Evolutionary conservation across 2,888 invertebrate genomes (phyloP).

Genomic region (Himalopsyche tibetana): DNA sequence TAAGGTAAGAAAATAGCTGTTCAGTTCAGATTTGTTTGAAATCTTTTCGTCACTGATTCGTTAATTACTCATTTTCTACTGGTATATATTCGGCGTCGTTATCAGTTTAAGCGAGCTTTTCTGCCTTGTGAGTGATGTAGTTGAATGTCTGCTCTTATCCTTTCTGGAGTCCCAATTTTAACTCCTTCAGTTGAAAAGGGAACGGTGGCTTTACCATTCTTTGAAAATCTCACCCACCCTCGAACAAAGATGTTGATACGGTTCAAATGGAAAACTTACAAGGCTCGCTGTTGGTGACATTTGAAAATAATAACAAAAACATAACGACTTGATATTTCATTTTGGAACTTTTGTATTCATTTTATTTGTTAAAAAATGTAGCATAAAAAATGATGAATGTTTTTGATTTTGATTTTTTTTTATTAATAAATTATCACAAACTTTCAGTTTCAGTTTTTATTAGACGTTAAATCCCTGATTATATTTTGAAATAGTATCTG

Average conservation of each 20-base stretch:
- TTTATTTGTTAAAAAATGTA: no score
- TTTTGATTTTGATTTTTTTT: no score
- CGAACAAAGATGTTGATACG: conserved; percentile 56
- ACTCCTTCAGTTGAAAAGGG: conserved; percentile 38
- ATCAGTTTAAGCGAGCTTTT: no score
- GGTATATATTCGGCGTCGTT: neutral
- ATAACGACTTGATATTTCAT: no score
- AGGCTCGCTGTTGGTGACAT: conserved; percentile 47
- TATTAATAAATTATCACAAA: no score
- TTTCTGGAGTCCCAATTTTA: conserved; percentile 3
- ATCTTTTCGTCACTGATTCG: neutral
- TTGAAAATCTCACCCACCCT: neutral
- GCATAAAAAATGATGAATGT: no score
- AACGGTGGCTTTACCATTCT: neutral
- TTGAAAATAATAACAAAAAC: conserved; percentile 49
- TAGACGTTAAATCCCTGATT: no score
- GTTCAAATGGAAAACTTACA: conserved; percentile 46
- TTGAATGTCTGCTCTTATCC: neutral
- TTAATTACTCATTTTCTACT: neutral
- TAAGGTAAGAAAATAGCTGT: no score
- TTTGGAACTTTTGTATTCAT: no score
- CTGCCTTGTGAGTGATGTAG: conserved; percentile 1
- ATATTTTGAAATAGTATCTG: no score
- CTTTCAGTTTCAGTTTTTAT: no score
- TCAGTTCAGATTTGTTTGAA: no score